These are phyloP conservation scores for Thaleichthys pacificus DNA, from an alignment of 2,797 vertebrate species.

Conservation along the genomic window DNA sequence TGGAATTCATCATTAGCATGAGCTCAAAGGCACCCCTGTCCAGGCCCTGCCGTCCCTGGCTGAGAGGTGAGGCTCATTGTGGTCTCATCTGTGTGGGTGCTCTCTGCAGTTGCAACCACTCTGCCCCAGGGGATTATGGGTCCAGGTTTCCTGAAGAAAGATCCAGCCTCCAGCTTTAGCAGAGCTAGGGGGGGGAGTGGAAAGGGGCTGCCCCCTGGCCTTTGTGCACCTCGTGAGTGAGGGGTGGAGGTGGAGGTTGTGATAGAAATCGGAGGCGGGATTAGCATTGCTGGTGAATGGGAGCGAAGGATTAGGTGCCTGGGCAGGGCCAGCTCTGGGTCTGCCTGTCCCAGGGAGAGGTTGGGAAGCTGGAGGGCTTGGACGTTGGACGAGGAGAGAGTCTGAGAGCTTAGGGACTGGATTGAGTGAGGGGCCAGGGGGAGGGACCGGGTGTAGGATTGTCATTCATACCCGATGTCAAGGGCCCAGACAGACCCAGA, in stretches of 20 bases:
- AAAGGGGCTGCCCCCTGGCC: constrained; percentile 54
- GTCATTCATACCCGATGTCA: constrained; percentile 84
- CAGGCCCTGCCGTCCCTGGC: constrained; percentile 44
- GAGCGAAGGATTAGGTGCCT: constrained; percentile 88
- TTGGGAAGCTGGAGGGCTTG: not conserved
- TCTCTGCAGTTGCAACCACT: constrained; percentile 55
- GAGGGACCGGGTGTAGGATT: constrained; percentile 68
- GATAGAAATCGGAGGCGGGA: constrained; percentile 73
- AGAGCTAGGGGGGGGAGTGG: constrained; percentile 57
- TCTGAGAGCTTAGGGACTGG: constrained; percentile 35
- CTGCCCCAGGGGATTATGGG: constrained; percentile 66
- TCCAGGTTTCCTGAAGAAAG: constrained; percentile 52
- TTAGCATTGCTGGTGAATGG: constrained; percentile 97
- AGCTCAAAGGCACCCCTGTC: too few relatives aligned
- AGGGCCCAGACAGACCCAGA: constrained; percentile 74
- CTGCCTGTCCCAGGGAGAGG: constrained; percentile 44
- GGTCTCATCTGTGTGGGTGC: constrained; percentile 67
- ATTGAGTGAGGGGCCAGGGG: constrained; percentile 75
- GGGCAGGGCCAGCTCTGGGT: constrained; percentile 66
- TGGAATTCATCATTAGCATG: too few relatives aligned
- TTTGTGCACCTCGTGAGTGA: constrained; percentile 78
- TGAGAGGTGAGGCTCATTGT: constrained; percentile 66
- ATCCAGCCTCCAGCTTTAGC: constrained; percentile 64
- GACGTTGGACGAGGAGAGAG: not conserved
- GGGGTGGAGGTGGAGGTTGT: constrained; percentile 59